phyloP scores from a whole-genome alignment of 1,140 invertebrate genomes.

The Brachionus rubens region DNA sequence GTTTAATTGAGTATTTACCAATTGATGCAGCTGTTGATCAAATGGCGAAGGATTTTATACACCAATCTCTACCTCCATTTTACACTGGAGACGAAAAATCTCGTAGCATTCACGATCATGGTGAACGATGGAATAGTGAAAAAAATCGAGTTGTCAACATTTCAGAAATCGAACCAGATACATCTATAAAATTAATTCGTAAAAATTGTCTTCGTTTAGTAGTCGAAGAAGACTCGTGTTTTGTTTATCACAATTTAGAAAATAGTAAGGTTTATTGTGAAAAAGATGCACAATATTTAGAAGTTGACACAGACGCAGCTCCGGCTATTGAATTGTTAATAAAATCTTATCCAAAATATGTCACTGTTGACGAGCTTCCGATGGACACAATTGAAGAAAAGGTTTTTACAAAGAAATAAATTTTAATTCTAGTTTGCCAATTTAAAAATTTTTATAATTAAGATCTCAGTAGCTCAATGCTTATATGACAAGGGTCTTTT shows the following conservation, averaged over 20 bases:
- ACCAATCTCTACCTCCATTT: constrained; percentile 80
- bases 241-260: constrained; percentile 75
- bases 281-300: constrained; percentile 73
- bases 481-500: constrained; percentile 72
- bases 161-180: constrained; percentile 69
- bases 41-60: constrained; percentile 75
- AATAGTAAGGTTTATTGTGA: constrained; percentile 80
- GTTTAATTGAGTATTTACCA: constrained; percentile 68
- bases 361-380: constrained; percentile 70
- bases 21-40: constrained; percentile 80
- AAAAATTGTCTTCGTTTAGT: constrained; percentile 71
- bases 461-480: constrained; percentile 65
- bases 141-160: constrained; percentile 65
- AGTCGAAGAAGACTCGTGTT: constrained; percentile 66
- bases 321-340: constrained; percentile 71
- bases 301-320: constrained; percentile 68
- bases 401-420: constrained; percentile 55
- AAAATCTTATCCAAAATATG: constrained; percentile 71
- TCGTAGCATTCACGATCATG: constrained; percentile 69
- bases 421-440: constrained; percentile 44
- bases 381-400: constrained; percentile 66
- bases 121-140: constrained; percentile 64
- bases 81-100: constrained; percentile 67
- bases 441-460: constrained; percentile 48
- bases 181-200: constrained; percentile 69